phyloP scores from a whole-genome alignment of 2,797 vertebrate genomes.

The Anguilla obscura region DNA sequence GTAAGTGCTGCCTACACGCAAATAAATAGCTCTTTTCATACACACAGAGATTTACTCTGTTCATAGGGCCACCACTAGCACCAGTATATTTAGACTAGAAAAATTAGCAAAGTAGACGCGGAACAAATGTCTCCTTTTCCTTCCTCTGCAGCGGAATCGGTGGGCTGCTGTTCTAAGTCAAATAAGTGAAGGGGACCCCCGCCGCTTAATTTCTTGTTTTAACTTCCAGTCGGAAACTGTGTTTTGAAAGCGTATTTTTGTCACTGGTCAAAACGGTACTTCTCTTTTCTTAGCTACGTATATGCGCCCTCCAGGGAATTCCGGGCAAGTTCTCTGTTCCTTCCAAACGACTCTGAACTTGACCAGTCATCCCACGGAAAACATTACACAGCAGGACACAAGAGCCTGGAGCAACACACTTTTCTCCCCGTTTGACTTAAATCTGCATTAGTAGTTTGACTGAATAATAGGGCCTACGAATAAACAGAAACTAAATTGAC shows the following conservation, averaged over 20 bases:
- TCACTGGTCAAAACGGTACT: slow-evolving; percentile 27
- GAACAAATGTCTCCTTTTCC: slow-evolving; percentile 60
- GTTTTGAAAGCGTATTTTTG: slow-evolving; percentile 51
- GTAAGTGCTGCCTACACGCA: background rate
- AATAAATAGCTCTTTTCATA: slow-evolving; percentile 72
- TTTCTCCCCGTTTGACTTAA: slow-evolving; percentile 17
- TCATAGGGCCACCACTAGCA: slow-evolving; percentile 68
- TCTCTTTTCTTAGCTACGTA: slow-evolving; percentile 5
- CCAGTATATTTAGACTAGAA: slow-evolving; percentile 63
- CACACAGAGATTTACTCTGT: slow-evolving; percentile 68
- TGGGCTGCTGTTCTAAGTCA: slow-evolving; percentile 69
- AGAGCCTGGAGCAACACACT: background rate
- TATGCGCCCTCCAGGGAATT: slow-evolving; percentile 29
- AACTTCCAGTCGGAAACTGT: slow-evolving; percentile 67
- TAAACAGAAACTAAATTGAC: background rate
- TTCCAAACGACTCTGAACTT: slow-evolving; percentile 37
- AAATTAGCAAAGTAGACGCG: slow-evolving; percentile 44
- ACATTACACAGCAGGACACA: slow-evolving; percentile 16
- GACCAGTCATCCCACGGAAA: slow-evolving; percentile 35
- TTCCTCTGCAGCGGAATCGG: slow-evolving; percentile 51
- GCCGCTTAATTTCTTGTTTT: slow-evolving; percentile 65
- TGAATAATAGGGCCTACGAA: slow-evolving; percentile 12
- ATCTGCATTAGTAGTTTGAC: slow-evolving; percentile 21
- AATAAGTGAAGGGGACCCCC: slow-evolving; percentile 54
- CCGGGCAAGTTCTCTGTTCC: slow-evolving; percentile 20